phyloP scores from a whole-genome alignment of 1,140 invertebrate genomes.

The Diuraphis noxia region DNA sequence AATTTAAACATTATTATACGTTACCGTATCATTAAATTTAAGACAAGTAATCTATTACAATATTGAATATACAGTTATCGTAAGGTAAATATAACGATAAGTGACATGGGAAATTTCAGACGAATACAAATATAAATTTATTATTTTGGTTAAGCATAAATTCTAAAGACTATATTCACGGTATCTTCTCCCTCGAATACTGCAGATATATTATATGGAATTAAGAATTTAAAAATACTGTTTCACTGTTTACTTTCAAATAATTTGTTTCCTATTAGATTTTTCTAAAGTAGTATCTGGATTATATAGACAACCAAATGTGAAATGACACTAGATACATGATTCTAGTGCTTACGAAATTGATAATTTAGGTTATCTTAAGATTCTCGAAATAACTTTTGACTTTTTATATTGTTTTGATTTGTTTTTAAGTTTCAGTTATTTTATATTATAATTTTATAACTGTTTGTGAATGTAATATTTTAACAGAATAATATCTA shows the following conservation, averaged over 20 bases:
- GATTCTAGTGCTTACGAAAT: neutral
- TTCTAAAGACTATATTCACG: neutral
- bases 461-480: too few relatives aligned
- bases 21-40: neutral
- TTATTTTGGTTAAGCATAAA: neutral
- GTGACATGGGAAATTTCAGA: neutral
- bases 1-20: neutral
- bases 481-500: neutral
- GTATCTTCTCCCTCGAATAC: neutral
- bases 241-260: neutral
- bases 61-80: neutral
- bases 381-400: too few relatives aligned
- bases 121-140: neutral
- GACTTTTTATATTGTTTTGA: too few relatives aligned
- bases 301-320: neutral
- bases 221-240: neutral
- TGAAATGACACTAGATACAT: neutral
- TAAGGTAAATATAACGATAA: neutral
- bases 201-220: neutral
- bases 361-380: neutral
- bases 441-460: neutral
- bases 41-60: neutral
- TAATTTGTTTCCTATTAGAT: neutral
- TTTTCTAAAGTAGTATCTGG: neutral
- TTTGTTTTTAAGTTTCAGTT: neutral